phyloP scores from a whole-genome alignment of 2,888 invertebrate species.

The Emmelina monodactyla region DNA sequence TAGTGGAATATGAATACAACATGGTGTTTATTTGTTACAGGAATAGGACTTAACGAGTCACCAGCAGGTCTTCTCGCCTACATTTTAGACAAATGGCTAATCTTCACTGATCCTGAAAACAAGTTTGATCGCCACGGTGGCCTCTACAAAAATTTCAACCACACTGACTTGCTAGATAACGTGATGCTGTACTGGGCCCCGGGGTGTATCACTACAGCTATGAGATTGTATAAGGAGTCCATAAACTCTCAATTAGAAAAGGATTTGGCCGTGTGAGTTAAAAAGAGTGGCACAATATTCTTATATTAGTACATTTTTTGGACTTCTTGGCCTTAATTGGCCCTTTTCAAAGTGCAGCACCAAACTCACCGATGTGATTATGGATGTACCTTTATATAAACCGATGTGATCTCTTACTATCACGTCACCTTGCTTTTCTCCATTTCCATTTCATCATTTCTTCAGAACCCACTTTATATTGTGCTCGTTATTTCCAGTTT shows the following conservation, averaged over 20 bases:
- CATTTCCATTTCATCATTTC: no score
- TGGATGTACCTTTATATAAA: no score
- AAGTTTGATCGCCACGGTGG: conserved; percentile 69
- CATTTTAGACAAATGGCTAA: conserved; percentile 84
- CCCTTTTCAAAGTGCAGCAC: no score
- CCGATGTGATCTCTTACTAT: no score
- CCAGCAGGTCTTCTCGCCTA: conserved; percentile 88
- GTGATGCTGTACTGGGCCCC: conserved; percentile 64
- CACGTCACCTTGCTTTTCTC: no score
- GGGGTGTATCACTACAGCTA: conserved; percentile 49
- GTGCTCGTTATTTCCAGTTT: conserved; percentile 61
- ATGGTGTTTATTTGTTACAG: conserved; percentile 48
- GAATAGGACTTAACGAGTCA: conserved; percentile 75
- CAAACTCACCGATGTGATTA: no score
- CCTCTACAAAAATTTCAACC: conserved; percentile 40
- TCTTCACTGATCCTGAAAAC: conserved; percentile 67
- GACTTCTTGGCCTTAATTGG: no score
- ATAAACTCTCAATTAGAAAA: conserved; percentile 30
- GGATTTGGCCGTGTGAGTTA: conserved; percentile 41
- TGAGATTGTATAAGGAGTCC: conserved; percentile 71
- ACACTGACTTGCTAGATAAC: conserved; percentile 53
- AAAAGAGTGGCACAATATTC: no score
- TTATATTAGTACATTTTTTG: no score
- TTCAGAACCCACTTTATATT: no score
- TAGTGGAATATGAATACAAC: no score